A percentile compares a stretch with the other conserved stretches of the same genome.
These are phyloP conservation scores for Oryzias melastigma DNA, from an alignment of 2,113 vertebrate genomes.

Conservation along the genomic window DNA sequence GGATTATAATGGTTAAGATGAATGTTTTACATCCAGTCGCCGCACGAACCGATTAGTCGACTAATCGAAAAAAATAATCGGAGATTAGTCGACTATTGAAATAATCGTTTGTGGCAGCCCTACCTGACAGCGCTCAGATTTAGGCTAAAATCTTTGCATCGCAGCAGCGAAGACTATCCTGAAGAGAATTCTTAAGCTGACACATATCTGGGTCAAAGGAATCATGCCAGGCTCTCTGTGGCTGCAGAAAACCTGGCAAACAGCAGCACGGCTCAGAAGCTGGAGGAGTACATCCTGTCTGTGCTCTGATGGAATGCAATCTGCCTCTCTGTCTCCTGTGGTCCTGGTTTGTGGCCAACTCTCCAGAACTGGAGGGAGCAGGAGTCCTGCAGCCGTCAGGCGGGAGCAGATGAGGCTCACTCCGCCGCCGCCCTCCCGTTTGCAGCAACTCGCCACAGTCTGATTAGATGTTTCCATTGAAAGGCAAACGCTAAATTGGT, in stretches of 20 bases:
- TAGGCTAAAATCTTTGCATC: constrained; percentile 6
- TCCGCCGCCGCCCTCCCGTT: constrained; percentile 6
- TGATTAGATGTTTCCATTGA: constrained; percentile 64
- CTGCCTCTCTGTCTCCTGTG: constrained; percentile 50
- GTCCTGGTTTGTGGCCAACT: constrained; percentile 40
- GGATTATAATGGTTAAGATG: no score
- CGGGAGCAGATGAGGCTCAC: constrained; percentile 52
- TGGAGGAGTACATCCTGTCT: neutral
- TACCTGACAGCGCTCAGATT: neutral
- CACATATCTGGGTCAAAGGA: constrained; percentile 72
- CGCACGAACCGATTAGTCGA: no score
- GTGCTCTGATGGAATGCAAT: constrained; percentile 65
- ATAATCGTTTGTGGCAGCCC: no score
- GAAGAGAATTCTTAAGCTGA: constrained; percentile 51
- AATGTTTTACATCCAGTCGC: no score
- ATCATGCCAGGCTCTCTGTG: constrained; percentile 40
- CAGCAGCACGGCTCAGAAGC: constrained; percentile 40
- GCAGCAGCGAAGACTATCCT: constrained; percentile 31
- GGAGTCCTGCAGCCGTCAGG: constrained; percentile 36
- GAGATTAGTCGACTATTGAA: no score
- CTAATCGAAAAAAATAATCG: no score
- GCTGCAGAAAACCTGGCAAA: constrained; percentile 57
- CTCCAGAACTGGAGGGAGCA: constrained; percentile 15
- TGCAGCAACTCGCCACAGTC: constrained; percentile 73
- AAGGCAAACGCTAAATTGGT: constrained; percentile 50